Evolutionary conservation across 2,888 invertebrate species (phyloP), one percentile per base, ranked within the genome.

Genomic region (Parnassius glacialis): DNA sequence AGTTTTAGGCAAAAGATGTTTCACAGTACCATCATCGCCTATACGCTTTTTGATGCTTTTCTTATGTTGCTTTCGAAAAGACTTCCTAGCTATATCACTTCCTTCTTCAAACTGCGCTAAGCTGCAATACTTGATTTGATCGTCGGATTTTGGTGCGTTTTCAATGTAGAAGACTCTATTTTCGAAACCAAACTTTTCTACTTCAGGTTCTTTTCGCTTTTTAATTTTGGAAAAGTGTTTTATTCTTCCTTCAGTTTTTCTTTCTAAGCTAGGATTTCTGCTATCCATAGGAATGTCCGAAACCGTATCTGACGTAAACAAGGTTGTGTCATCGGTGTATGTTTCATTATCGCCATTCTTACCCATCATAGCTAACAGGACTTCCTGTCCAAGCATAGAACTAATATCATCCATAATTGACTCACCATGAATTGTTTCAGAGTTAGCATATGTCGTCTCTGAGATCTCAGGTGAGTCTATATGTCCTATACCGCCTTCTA

Each of bases 401-500:
- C 95, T 95, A 56, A 96, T 93, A 74, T 96, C 96, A 68, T 96
- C 96, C 89, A 95, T 93, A 44, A 96, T 92, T 56, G 95, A 95
- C 80, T 96, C 96, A 9, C 96, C 96, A 64, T 95, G 95, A 69
- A 95, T 91, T 9, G 94, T 93, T 75, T 96, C 96, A n/a, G 94
- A 94, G 70, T 93, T 93, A 44, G 93, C 89, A 61, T 92, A 92
- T 3, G 94, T 94, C 10, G 94, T 93, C 67, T 97, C 96, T 9
- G 96, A 96, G 11, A 93, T 92, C 87, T 96, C 96, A 0, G 96
- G 96, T 0, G 96, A 96, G 78, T 97, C 96, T 59, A 96, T 96
- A 75, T 97, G 96, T 11, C 94, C 94, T 57, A 96, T 95, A 68
- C 93, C 93, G 75, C 87, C 87, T 13, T 86, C 86, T 57, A 92